Base-by-base conservation (phyloP, 2,797 vertebrate genomes). In the Oreochromis mossambicus region DNA sequence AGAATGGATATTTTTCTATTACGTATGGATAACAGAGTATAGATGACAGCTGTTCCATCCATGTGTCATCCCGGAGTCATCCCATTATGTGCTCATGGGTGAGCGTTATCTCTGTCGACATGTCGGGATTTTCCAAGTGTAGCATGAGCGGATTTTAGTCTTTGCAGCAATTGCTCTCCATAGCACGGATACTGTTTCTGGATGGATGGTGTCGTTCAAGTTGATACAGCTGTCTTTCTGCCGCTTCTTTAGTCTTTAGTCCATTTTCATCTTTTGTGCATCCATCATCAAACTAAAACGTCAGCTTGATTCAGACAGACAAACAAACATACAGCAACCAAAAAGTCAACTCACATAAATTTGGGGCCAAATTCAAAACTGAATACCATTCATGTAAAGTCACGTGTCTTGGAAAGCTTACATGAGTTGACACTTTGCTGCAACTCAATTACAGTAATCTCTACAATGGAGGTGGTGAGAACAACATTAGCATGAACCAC, bases 401-500 rank as follows among this genome's bases (percentile, higher is more conserved):
- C 43, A 48, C 15, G 6, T 19, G 43, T 29, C 46, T 32, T 19
- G 6, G 43, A 73, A 73, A 48, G 68, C 15, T 48, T 48, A 73
- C 15, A 5, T 0, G 24, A 73, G 11, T n/a, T 75, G 70, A 50
- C 26, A 8, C 26, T 75, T 75, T 75, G 24, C 26, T 75, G 26
- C 70, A n/a, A 0, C 70, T 75, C 26, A 0, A 12, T 34, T 75
- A n/a, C 70, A 75, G 43, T 32, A 50, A 75, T 50, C 10, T 50
- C 15, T 75, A 75, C 17, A 50, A 32, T 50, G 46, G 6, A 75
- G 70, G 70, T 50, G 70, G 46, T n/a, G 46, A 75, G 26, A 50
- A 19, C 46, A 50, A 50, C 80, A 24, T 83, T 75, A 75, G 46
- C 26, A 75, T 75, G 26, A 75, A 75, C 70, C 70, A 75, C 70